Evolutionary conservation across 2,797 vertebrate species (phyloP).

Genomic region (Sebastes aleutianus): DNA sequence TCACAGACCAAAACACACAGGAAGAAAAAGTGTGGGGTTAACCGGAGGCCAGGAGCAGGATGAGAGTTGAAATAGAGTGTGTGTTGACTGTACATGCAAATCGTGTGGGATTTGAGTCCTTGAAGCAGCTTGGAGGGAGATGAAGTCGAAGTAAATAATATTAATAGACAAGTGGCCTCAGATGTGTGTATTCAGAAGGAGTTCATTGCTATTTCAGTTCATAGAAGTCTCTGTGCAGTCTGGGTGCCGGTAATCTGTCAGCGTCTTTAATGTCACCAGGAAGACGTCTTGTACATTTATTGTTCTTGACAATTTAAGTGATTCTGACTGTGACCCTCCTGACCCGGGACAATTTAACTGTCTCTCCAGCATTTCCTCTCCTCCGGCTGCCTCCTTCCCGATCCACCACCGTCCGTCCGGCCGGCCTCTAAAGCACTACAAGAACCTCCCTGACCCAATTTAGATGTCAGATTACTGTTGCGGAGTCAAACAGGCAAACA

Average conservation of each 20-base stretch:
- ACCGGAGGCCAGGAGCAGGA: constrained; percentile 48
- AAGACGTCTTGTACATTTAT: constrained; percentile 5
- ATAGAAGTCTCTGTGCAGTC: background rate
- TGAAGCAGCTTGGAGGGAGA: constrained; percentile 8
- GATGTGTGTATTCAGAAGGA: constrained; percentile 24
- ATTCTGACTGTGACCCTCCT: constrained; percentile 16
- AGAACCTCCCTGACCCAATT: constrained; percentile 64
- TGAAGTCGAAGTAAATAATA: constrained; percentile 40
- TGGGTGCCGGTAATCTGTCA: background rate
- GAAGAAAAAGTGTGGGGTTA: constrained; percentile 62
- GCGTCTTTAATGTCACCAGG: background rate
- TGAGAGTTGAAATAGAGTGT: constrained; percentile 53
- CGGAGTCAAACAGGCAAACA: constrained; percentile 73
- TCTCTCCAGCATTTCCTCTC: constrained; percentile 26
- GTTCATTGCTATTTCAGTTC: background rate
- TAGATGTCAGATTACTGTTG: constrained; percentile 72
- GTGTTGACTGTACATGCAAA: constrained; percentile 57
- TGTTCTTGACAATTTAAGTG: constrained; percentile 34
- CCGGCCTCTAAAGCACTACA: constrained; percentile 23
- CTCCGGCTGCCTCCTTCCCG: constrained; percentile 27
- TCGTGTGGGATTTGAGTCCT: constrained; percentile 36
- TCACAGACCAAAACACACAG: constrained; percentile 59
- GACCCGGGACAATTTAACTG: constrained; percentile 32
- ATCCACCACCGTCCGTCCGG: constrained; percentile 10
- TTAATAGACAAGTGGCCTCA: constrained; percentile 14